These are phyloP conservation scores for Cylas formicarius DNA, from an alignment of 1,140 invertebrate species.

Conservation along the genomic window DNA sequence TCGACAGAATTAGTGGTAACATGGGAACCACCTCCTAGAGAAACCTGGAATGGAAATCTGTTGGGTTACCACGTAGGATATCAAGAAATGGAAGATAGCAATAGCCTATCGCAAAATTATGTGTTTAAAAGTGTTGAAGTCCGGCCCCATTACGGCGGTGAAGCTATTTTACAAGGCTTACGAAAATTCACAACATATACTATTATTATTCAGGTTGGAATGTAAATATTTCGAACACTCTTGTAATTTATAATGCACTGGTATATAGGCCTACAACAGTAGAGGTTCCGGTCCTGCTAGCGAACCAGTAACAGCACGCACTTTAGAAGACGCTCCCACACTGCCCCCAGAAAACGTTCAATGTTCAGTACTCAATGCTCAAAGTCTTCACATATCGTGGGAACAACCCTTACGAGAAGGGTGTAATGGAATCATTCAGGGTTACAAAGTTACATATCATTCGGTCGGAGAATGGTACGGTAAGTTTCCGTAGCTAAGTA, in stretches of 20 bases:
- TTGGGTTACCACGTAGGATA: slow-evolving; percentile 91
- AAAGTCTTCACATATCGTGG: slow-evolving; percentile 81
- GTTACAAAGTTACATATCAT: slow-evolving; percentile 78
- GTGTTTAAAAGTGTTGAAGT: slow-evolving; percentile 67
- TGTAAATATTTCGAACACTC: slow-evolving; percentile 2
- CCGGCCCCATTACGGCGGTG: slow-evolving; percentile 57
- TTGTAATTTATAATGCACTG: neutral
- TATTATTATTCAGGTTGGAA: slow-evolving; percentile 68
- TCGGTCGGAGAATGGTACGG: slow-evolving; percentile 63
- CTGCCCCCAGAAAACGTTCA: slow-evolving; percentile 70
- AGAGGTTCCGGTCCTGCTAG: slow-evolving; percentile 83
- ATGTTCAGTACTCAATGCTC: slow-evolving; percentile 70
- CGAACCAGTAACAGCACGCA: slow-evolving; percentile 70
- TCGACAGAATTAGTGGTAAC: slow-evolving; percentile 82
- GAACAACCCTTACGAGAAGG: slow-evolving; percentile 72
- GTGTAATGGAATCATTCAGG: slow-evolving; percentile 79
- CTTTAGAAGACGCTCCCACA: slow-evolving; percentile 68
- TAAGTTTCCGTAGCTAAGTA: slow-evolving; percentile 41
- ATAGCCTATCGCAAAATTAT: slow-evolving; percentile 47
- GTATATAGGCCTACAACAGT: slow-evolving; percentile 70
- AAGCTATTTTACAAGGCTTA: slow-evolving; percentile 58
- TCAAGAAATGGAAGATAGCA: slow-evolving; percentile 51
- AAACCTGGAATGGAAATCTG: slow-evolving; percentile 86
- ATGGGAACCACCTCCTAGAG: slow-evolving; percentile 82
- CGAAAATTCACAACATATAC: slow-evolving; percentile 83